Percentiles rank a stretch among this genome's conserved stretches.
Conservation (phyloP, 2,888 invertebrate species). For the Apotomis turbidana region DNA sequence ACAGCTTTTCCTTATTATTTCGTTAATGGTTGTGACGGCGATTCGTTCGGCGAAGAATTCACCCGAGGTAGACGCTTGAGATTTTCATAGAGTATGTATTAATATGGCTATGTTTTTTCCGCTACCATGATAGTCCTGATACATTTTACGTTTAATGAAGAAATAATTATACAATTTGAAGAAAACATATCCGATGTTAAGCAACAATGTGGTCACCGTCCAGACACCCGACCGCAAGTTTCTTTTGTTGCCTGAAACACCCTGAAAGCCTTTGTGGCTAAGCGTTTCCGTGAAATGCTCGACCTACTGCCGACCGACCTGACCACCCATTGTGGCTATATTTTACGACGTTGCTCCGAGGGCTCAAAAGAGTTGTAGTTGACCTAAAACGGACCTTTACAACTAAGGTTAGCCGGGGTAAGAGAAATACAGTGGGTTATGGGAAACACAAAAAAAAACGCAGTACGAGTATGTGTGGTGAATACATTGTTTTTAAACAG, state of each 20-base stretch:
- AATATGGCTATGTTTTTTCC: neutral
- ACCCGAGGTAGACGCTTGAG: no score
- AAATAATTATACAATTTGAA: neutral
- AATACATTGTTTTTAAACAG: no score
- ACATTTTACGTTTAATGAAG: neutral
- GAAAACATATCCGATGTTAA: neutral
- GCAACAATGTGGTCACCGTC: conserved; percentile 5
- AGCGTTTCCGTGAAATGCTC: conserved; percentile 53
- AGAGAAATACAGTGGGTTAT: no score
- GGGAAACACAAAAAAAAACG: no score
- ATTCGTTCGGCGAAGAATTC: no score
- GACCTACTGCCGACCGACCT: conserved; percentile 39
- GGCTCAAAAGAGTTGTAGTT: neutral
- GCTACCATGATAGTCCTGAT: neutral
- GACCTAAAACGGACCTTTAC: neutral
- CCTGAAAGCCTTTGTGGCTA: conserved; percentile 55
- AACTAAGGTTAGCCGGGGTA: no score
- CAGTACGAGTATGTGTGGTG: no score
- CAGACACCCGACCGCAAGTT: conserved; percentile 48
- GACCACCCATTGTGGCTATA: conserved; percentile 27
- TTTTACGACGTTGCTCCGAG: conserved; percentile 17
- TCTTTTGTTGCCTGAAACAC: conserved; percentile 58
- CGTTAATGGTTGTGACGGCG: no score
- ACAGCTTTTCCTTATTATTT: no score
- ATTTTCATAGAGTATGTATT: no score